Conservation (phyloP, 2,113 vertebrate genomes). For the Machaerirhynchus nigripectus region DNA sequence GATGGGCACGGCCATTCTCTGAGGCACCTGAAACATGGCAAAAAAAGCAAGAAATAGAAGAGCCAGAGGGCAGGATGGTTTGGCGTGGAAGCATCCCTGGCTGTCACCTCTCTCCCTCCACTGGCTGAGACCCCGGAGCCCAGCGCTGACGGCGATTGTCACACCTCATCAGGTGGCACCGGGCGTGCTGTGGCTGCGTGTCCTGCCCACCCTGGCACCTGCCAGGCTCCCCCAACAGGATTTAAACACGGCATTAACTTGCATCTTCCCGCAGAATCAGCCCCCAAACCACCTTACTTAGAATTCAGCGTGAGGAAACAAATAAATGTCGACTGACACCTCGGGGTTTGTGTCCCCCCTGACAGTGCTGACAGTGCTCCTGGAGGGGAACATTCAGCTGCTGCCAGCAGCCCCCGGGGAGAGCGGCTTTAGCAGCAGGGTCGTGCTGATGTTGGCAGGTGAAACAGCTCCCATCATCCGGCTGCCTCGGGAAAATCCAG, state of each 20-base stretch:
- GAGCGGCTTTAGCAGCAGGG: neutral
- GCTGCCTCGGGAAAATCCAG: neutral
- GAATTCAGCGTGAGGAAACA: neutral
- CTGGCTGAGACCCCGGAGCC: rapidly evolving
- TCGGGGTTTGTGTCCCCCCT: neutral
- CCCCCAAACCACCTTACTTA: neutral
- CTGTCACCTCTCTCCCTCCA: neutral
- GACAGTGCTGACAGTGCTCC: neutral
- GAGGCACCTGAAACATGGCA: neutral
- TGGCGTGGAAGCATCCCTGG: neutral
- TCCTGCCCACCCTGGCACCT: neutral
- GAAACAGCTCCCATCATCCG: neutral
- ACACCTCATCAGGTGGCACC: neutral
- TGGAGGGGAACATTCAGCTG: neutral
- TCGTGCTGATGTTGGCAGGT: neutral
- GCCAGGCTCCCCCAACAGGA: neutral
- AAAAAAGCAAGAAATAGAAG: neutral
- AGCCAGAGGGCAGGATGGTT: neutral
- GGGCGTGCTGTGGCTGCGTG: neutral
- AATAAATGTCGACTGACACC: neutral
- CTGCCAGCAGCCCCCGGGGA: neutral
- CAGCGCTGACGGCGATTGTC: rapidly evolving
- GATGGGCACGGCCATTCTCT: neutral
- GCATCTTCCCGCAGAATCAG: neutral
- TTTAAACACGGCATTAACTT: neutral